These are phyloP conservation scores for Copidosoma floridanum DNA, from an alignment of 1,140 invertebrate genomes.

Conservation along the genomic window DNA sequence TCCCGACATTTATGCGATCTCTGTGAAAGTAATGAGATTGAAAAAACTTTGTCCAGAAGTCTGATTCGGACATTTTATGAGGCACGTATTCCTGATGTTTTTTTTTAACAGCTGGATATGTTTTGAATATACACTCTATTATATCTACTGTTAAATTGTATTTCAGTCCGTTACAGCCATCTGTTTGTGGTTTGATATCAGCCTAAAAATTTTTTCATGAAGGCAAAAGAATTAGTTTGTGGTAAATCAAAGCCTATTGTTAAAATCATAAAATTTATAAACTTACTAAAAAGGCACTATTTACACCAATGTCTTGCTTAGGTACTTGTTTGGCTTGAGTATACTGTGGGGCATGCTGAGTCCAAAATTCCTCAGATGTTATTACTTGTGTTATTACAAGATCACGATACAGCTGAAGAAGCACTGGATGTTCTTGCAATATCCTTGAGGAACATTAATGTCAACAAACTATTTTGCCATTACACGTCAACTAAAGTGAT, in stretches of 20 bases:
- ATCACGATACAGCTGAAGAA: slow-evolving; percentile 87
- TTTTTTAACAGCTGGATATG: slow-evolving; percentile 96
- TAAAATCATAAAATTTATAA: background rate
- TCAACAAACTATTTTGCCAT: slow-evolving; percentile 11
- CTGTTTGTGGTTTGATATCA: slow-evolving; percentile 95
- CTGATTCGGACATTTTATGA: slow-evolving; percentile 88
- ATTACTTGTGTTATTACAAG: slow-evolving; percentile 92
- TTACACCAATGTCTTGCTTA: slow-evolving; percentile 79
- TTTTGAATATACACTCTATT: slow-evolving; percentile 98
- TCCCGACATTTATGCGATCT: slow-evolving; percentile 84
- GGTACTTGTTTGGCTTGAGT: slow-evolving; percentile 69
- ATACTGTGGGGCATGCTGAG: slow-evolving; percentile 77
- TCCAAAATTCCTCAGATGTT: slow-evolving; percentile 95
- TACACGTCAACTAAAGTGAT: background rate
- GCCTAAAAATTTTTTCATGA: slow-evolving; percentile 58
- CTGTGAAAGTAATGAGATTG: slow-evolving; percentile 99
- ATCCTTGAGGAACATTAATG: slow-evolving; percentile 54
- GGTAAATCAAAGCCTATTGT: background rate
- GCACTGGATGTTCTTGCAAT: slow-evolving; percentile 77
- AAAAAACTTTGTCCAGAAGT: slow-evolving; percentile 99
- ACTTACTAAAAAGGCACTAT: slow-evolving; percentile 53
- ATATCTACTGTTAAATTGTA: slow-evolving; percentile 97
- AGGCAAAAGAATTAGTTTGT: background rate
- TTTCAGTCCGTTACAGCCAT: slow-evolving; percentile 94
- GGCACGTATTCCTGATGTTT: slow-evolving; percentile 98